Evolutionary conservation across 23 tunicate genomes (phyloP), one percentile per base, ranked within the genome.

Genomic region (Ciona savignyi): DNA sequence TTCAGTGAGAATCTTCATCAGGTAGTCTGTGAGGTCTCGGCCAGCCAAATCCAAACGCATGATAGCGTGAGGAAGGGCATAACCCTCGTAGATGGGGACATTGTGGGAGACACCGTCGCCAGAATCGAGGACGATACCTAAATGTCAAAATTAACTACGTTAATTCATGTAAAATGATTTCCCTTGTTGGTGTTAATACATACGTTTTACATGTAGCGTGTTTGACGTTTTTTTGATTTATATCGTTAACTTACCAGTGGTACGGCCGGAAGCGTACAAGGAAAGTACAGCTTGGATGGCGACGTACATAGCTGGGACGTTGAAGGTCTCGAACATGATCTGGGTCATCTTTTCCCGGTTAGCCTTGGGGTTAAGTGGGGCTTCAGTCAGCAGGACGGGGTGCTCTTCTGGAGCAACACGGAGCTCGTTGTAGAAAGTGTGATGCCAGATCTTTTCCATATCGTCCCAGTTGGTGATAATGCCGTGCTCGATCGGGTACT

Each of bases 11-110:
- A 83, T 83, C 63, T 83, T 83, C 89, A 83, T 83, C 77, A 83
- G 33, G 67, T 83, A 83, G 33, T 83, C 89, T 11, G 89, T 83
- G 48, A 83, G 74, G 34, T 83, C 89, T 1, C 89, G 81, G 30
- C 89, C 89, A 60, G 89, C 89, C 72, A 83, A 71, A 35, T 83
- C 89, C 81, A 83, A 66, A 9, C 89, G 81, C 78, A 77, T 71
- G 82, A 83, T 83, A 77, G 89, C 98, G 81, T 93, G 98, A 51
- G 98, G 98, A 35, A 93, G 89, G 3, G 98, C 98, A 71, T 93
- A 93, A 35, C 98, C 98, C 72, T 93, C 98, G 67, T 83, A 83
- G 82, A 83, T 83, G 56, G 89, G 89, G 28, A 83, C 89, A 56
- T 83, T 83, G 82, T 83, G 89, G 1, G 87, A 82, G 29, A 82